Evolutionary conservation across 2,797 vertebrate species (phyloP).

Genomic region (Dryobates pubescens): DNA sequence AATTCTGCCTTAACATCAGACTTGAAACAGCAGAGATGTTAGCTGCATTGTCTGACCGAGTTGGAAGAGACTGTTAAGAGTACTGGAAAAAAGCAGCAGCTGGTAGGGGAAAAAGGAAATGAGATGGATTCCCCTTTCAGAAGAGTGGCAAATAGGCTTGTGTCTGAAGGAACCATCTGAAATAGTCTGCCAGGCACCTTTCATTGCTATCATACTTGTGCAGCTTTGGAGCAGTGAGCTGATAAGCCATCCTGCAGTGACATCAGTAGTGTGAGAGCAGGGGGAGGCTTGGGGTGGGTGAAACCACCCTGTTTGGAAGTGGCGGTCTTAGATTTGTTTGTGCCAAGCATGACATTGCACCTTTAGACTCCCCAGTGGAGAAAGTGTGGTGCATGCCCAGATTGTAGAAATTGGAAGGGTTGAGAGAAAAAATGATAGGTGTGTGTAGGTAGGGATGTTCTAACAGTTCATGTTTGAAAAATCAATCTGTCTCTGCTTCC

Average conservation of each 20-base stretch:
- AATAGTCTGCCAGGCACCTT: background rate
- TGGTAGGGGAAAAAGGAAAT: background rate
- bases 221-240: constrained; percentile 32
- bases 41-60: background rate
- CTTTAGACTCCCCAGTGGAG: background rate
- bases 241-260: constrained; percentile 26
- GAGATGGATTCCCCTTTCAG: background rate
- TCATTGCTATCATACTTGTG: background rate
- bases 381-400: background rate
- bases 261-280: background rate
- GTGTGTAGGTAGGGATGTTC: background rate
- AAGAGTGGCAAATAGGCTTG: background rate
- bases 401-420: background rate
- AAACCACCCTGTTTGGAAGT: background rate
- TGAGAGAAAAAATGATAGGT: background rate
- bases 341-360: background rate
- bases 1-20: background rate
- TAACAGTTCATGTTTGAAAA: background rate
- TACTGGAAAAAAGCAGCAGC: background rate
- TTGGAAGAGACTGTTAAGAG: background rate
- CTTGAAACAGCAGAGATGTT: background rate
- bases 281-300: background rate
- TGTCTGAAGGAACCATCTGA: background rate
- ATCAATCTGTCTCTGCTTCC: background rate
- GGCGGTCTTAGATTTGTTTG: background rate